A percentile compares a stretch with the other conserved stretches of the same genome.
Evolutionary conservation across 2,797 vertebrate species (phyloP).

Genomic region (Sitta carolinensis): DNA sequence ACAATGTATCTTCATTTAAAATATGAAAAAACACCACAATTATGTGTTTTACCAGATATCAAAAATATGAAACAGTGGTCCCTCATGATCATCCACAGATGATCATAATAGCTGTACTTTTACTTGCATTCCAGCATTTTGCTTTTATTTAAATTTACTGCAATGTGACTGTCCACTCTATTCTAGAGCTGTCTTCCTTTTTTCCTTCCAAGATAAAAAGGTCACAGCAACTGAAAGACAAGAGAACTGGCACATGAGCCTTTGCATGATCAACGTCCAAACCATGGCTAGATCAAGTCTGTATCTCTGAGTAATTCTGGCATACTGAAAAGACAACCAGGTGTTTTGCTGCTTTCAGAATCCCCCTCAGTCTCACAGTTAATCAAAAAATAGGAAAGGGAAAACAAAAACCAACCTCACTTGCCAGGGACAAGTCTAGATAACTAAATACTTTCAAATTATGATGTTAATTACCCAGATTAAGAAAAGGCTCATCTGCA

Average conservation of each 20-base stretch:
- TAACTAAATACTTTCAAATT: constrained; percentile 19
- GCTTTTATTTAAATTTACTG: neutral
- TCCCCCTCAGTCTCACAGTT: neutral
- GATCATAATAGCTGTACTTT: neutral
- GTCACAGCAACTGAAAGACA: neutral
- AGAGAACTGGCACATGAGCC: neutral
- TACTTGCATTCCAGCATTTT: neutral
- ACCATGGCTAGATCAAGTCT: neutral
- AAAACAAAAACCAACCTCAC: neutral
- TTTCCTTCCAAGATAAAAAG: neutral
- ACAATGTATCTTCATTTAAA: neutral
- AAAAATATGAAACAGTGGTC: neutral
- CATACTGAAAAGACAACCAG: neutral
- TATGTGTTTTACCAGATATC: neutral
- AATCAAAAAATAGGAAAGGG: neutral
- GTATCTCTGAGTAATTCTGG: neutral
- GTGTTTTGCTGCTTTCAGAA: neutral
- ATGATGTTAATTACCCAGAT: neutral
- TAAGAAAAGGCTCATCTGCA: neutral
- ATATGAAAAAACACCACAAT: neutral
- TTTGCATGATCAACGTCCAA: neutral
- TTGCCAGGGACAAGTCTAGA: neutral
- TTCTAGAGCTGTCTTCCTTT: neutral
- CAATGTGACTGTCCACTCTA: neutral
- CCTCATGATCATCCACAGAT: neutral